Percentiles rank a stretch among this genome's conserved stretches.
Evolutionary conservation across 2,797 vertebrate genomes (phyloP).

Genomic region (Mionectes olivaceus): DNA sequence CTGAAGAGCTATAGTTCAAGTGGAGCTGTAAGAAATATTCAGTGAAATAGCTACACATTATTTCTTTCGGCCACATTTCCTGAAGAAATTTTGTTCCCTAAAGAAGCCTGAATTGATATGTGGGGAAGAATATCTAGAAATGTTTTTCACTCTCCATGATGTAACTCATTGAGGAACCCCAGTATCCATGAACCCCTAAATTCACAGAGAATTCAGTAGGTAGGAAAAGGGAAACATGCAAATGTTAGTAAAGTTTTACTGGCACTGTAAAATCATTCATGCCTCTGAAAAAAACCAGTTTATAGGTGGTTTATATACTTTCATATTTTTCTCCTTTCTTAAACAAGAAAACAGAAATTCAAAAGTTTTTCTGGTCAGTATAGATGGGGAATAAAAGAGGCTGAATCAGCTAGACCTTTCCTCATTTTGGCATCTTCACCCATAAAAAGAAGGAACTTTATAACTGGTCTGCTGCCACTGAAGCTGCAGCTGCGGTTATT

Average conservation of each 20-base stretch:
- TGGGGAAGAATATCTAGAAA: neutral
- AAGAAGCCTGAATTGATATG: neutral
- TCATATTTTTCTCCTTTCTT: neutral
- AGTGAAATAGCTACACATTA: neutral
- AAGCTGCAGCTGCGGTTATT: neutral
- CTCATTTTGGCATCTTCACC: neutral
- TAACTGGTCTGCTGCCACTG: neutral
- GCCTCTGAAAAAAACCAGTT: neutral
- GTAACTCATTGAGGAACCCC: neutral
- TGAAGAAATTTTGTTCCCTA: neutral
- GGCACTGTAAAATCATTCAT: neutral
- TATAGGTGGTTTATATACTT: neutral
- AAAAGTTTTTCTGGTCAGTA: neutral
- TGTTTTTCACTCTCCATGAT: neutral
- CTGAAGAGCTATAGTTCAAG: neutral
- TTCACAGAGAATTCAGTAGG: neutral
- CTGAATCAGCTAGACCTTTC: neutral
- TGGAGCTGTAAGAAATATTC: neutral
- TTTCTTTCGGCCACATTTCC: neutral
- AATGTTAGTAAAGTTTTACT: neutral
- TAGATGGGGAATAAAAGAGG: accelerated
- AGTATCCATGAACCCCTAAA: neutral
- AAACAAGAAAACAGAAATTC: neutral
- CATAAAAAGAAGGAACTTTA: neutral
- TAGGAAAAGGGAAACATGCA: neutral